Evolutionary conservation across 2,797 vertebrate species (phyloP).

Genomic region (Halcyon smyrnensis): DNA sequence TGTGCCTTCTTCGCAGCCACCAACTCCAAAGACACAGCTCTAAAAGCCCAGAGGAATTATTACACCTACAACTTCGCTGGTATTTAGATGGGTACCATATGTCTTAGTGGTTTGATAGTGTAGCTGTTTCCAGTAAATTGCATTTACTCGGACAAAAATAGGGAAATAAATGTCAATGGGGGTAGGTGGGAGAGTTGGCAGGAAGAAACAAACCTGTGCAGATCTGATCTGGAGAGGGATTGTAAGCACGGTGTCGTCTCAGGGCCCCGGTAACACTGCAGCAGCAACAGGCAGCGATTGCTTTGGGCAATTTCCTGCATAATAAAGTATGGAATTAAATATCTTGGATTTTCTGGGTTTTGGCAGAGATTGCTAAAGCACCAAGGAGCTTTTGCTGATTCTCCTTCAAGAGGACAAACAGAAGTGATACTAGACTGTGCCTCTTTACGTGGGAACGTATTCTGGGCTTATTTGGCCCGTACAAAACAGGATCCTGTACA

Average conservation of each 20-base stretch:
- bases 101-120: constrained; percentile 3
- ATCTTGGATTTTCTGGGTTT: neutral
- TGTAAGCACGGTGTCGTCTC: neutral
- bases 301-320: neutral
- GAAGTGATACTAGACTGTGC: neutral
- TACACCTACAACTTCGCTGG: neutral
- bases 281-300: neutral
- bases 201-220: neutral
- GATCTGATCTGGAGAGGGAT: neutral
- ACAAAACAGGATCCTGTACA: neutral
- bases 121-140: neutral
- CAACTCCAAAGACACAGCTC: neutral
- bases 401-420: neutral
- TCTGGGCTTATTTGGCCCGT: neutral
- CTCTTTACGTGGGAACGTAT: neutral
- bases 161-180: constrained; percentile 46
- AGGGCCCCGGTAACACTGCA: neutral
- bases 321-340: neutral
- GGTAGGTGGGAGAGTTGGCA: constrained; percentile 16
- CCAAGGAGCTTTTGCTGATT: constrained; percentile 4
- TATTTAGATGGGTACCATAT: neutral
- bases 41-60: neutral
- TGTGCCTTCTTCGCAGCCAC: neutral
- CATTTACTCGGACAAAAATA: constrained; percentile 36
- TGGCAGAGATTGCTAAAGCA: neutral